Base-by-base conservation (phyloP, 2,797 vertebrate genomes). In the Staurois parvus region DNA sequence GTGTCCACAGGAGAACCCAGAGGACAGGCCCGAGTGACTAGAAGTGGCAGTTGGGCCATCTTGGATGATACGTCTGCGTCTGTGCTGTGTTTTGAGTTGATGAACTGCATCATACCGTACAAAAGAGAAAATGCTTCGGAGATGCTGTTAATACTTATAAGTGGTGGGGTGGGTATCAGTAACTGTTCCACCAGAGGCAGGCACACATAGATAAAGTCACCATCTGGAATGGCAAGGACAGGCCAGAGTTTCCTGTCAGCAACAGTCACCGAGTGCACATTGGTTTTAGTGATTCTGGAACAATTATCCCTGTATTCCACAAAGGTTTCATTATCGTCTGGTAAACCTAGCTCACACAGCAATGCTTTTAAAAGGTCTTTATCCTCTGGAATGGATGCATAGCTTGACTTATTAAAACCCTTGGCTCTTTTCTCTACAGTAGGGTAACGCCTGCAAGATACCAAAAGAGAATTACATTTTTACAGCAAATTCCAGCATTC, bases 351-450 rank as follows among this genome's bases (percentile, higher is more conserved):
- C 86, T 98, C 94, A 1, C 93, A 94, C 62, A 98, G 94, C 67
- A 99, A 88, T 12, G 96, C 96, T 89, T 94, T 94, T 30, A 97
- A 92, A 84, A 99, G 92, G 26, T 90, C 87, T 12, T 81, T 75
- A 56, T 99, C 96, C 29, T 97, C 96, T 9, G 98, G 97, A 42
- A 98, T 26, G 1, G 95, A 84, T 72, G 96, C 91, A 59, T 97
- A 96, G 0, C 91, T 93, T 72, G 92, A n/a, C 69, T 94, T 93
- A 3, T 96, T 96, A 90, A 97, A 93, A 67, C 64, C 84, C 90
- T 93, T 94, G 0, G 97, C 96, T 74, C 95, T 94, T 84, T 96
- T 91, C 92, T 99, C 98, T 29, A 98, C 96, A 0, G 97, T 97
- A 79, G 97, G 94, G 92, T 93, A 99, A 81, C 93, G 95, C 84